A percentile compares a stretch with the other conserved stretches of the same genome.
Conservation (phyloP, 2,113 vertebrate genomes). For the Pterocles burchelli region DNA sequence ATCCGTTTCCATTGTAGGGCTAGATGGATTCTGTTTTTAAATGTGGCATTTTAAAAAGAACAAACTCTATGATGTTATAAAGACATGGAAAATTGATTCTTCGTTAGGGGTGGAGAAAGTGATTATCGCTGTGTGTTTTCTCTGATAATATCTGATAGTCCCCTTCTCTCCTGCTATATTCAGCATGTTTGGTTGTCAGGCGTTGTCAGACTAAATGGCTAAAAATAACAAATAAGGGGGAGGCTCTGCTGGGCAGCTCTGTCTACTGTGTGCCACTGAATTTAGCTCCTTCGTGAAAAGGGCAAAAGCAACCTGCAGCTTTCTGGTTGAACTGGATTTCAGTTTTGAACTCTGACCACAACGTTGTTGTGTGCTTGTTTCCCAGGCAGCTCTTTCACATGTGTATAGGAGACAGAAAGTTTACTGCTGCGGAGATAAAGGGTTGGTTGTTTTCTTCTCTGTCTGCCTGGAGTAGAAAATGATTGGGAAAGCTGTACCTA, state of each 20-base stretch:
- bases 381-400: neutral
- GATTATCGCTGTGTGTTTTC: conserved; percentile 72
- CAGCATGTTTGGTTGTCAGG: conserved; percentile 79
- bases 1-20: conserved; percentile 73
- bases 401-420: neutral
- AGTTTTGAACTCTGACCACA: conserved; percentile 54
- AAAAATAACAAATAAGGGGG: conserved; percentile 82
- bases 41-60: conserved; percentile 68
- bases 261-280: conserved; percentile 67
- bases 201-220: conserved; percentile 77
- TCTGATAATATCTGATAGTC: conserved; percentile 75
- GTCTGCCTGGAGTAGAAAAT: neutral
- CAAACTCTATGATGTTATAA: conserved; percentile 66
- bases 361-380: conserved; percentile 1
- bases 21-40: conserved; percentile 69
- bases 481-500: neutral
- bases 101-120: conserved; percentile 73
- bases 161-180: conserved; percentile 76
- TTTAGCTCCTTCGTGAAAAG: conserved; percentile 70
- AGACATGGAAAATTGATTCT: conserved; percentile 77
- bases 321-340: conserved; percentile 55
- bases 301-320: conserved; percentile 59
- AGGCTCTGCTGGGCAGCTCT: conserved; percentile 64
- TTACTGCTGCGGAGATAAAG: neutral
- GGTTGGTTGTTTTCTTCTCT: neutral